These are phyloP conservation scores for Laticauda laticaudata DNA, from an alignment of 2,113 vertebrate genomes.

Conservation along the genomic window DNA sequence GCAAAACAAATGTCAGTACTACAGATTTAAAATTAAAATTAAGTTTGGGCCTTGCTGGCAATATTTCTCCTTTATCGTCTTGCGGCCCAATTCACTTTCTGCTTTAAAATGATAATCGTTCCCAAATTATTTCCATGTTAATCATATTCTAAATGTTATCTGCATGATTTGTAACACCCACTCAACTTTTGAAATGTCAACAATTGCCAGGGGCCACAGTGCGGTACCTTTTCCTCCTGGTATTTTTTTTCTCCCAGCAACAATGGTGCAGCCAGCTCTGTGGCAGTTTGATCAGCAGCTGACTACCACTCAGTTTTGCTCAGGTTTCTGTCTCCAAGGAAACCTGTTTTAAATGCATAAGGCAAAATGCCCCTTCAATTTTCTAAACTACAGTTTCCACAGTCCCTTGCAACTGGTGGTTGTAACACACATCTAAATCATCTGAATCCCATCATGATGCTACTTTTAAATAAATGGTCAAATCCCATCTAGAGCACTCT, in stretches of 20 bases:
- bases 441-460: background rate
- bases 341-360: background rate
- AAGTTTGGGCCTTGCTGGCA: background rate
- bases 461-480: background rate
- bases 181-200: background rate
- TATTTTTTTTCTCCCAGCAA: background rate
- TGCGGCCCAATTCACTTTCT: background rate
- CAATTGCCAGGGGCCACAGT: background rate
- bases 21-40: background rate
- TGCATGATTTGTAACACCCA: background rate
- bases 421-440: background rate
- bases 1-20: background rate
- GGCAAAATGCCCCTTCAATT: background rate
- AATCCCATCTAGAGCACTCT: background rate
- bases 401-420: background rate
- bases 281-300: background rate
- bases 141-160: background rate
- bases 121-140: background rate
- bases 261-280: background rate
- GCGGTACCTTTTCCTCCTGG: background rate
- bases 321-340: background rate
- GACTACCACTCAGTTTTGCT: background rate
- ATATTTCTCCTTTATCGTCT: background rate
- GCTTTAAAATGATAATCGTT: background rate
- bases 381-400: background rate